A percentile compares a stretch with the other conserved stretches of the same genome.
These are phyloP conservation scores for Rhinogobius similis DNA, from an alignment of 2,113 vertebrate genomes.

Conservation along the genomic window DNA sequence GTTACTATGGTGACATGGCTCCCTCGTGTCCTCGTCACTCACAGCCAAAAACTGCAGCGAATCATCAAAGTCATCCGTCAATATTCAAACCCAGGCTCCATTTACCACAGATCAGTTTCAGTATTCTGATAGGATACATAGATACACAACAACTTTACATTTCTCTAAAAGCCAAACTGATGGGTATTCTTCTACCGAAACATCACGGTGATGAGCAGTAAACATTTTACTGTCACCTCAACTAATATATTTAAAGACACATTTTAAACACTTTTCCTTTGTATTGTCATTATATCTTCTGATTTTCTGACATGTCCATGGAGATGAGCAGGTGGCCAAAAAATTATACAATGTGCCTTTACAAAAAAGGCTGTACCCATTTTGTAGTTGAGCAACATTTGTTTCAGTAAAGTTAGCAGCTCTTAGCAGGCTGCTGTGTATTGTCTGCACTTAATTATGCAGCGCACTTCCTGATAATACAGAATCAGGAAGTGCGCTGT, in stretches of 20 bases:
- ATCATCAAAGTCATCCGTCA: neutral
- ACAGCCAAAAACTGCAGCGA: neutral
- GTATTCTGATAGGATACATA: no score
- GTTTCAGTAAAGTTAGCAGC: neutral
- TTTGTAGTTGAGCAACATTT: neutral
- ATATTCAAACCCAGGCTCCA: neutral
- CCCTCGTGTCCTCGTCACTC: neutral
- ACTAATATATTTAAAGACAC: no score
- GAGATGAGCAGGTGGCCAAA: neutral
- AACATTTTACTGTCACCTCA: no score
- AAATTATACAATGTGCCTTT: no score
- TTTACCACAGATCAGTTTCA: neutral
- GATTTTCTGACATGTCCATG: no score
- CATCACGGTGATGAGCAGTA: no score
- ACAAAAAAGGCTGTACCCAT: no score
- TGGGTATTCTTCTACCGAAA: no score
- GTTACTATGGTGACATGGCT: conserved; percentile 6
- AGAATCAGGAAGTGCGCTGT: neutral
- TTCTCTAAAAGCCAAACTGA: no score
- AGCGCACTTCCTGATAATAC: neutral
- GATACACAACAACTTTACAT: no score
- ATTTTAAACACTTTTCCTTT: no score
- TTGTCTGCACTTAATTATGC: neutral
- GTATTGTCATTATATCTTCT: no score
- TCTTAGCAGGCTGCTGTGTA: neutral